Evolutionary conservation across 2,888 invertebrate species (phyloP).

Genomic region (Hylaea fasciaria): DNA sequence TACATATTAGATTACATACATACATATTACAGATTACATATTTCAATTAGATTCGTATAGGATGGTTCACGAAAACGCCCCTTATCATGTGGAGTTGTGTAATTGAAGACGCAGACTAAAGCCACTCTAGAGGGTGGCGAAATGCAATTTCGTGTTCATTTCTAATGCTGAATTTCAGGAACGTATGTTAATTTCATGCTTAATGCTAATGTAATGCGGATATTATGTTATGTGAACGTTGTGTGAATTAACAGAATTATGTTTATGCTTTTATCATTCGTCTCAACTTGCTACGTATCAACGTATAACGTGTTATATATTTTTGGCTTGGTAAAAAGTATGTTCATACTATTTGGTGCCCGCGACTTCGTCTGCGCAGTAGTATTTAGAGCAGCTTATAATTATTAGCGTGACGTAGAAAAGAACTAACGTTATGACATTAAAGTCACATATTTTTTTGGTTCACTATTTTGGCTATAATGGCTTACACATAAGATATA

Average conservation of each 20-base stretch:
- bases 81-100: conserved; percentile 38
- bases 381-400: no score
- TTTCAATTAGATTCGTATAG: not conserved
- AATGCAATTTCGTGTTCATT: conserved; percentile 40
- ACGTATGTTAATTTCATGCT: conserved; percentile 33
- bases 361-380: no score
- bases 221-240: conserved; percentile 39
- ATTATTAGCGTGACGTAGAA: no score
- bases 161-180: conserved; percentile 33
- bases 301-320: no score
- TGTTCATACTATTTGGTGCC: no score
- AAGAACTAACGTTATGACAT: no score
- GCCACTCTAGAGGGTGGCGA: conserved; percentile 39
- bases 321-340: no score
- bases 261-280: conserved; percentile 13
- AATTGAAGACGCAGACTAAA: conserved; percentile 42
- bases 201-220: conserved; percentile 38
- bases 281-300: not conserved
- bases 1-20: no score
- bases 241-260: conserved; percentile 32
- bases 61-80: conserved; percentile 7
- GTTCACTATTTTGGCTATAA: no score
- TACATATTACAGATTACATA: no score
- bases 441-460: no score
- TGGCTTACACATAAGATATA: no score